Evolutionary conservation across 2,797 vertebrate genomes (phyloP), one percentile per base, ranked within the genome.

Genomic region (Gorsachius magnificus): DNA sequence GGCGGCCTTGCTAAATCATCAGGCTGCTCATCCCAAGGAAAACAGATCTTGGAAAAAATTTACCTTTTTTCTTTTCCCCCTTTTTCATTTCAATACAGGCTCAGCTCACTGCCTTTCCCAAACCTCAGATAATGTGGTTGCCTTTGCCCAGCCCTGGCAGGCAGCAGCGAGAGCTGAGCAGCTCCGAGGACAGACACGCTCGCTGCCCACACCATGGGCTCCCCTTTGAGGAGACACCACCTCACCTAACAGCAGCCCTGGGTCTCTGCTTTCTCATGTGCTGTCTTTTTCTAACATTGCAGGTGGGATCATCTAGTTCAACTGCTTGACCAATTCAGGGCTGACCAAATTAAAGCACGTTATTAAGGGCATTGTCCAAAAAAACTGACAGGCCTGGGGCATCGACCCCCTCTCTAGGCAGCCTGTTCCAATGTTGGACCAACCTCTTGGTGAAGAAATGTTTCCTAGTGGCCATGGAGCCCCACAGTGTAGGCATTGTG

Each of bases 31-130:
- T 93, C 82, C 78, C 63, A 80, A 87, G 48, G 53, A 91, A 91
- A 89, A 79, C 48, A 83, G 71, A 35, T 54, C 48, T 79, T 65
- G 53, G 81, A 79, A 91, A 95, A n/a, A 66, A 63, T 91, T 75
- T 16, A 28, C 16, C 20, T 82, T 80, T 60, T 61, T 71, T 17
- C 3, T 41, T 91, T 78, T 5, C 4, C 9, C 35, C 35, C 38
- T 60, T 83, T 88, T 82, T 68, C 16, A 50, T 91, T 85, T 88
- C 56, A 74, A 4, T 76, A 65, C 33, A 54, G 50, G 45, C 61
- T 78, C 65, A 64, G 28, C 35, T 88, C 0, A 0, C 57, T 60
- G 61, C 24, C 38, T 80, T 43, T 92, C 61, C 58, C 78, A 68
- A 33, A 31, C 25, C 74, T 91, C 94, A 41, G 68, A 48, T 45